Evolutionary conservation across 2,113 vertebrate genomes (phyloP), one percentile per base, ranked within the genome.

Genomic region (Ceyx margarethae): DNA sequence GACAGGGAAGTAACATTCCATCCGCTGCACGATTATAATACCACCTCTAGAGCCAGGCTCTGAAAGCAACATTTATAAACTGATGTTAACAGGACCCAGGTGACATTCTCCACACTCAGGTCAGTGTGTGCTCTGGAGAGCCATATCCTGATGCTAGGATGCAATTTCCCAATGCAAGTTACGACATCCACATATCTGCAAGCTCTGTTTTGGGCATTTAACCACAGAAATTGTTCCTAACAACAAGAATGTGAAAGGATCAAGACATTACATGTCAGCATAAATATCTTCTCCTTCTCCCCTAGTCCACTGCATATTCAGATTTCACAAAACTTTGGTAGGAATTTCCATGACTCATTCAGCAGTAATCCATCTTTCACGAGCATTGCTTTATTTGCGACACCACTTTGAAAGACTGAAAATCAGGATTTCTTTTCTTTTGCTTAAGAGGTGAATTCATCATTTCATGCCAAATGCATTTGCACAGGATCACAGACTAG

Each of bases 281-380:
- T 72, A 91, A 93, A 85, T 85, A 91, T 95, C 88, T 62, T 86
- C 69, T 76, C 85, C 42, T 89, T 94, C 56, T 84, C 57, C 61
- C 53, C 74, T 15, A 19, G 85, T 85, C 87, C 86, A 66, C 13
- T 11, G 78, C 75, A 90, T 60, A 85, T 89, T 82, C 91, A 73
- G 61, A 94, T 87, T 93, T 96, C 93, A 95, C 81, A 95, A 92
- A 96, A 83, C 68, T 92, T 90, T n/a, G 68, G 73, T 75, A 95
- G 68, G 87, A 91, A 95, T 93, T 95, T 95, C 92, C 89, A 87
- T 95, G 89, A 95, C 78, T 96, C 95, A 96, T 69, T 84, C 81
- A 80, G 57, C 75, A 91, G 84, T 13, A 92, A 94, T 65, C 71
- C 67, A 68, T 93, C 85, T 84, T 96, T 79, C 91, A 64, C 19